These are phyloP conservation scores for Malurus cyaneus DNA, from an alignment of 2,113 vertebrate species.

Conservation along the genomic window DNA sequence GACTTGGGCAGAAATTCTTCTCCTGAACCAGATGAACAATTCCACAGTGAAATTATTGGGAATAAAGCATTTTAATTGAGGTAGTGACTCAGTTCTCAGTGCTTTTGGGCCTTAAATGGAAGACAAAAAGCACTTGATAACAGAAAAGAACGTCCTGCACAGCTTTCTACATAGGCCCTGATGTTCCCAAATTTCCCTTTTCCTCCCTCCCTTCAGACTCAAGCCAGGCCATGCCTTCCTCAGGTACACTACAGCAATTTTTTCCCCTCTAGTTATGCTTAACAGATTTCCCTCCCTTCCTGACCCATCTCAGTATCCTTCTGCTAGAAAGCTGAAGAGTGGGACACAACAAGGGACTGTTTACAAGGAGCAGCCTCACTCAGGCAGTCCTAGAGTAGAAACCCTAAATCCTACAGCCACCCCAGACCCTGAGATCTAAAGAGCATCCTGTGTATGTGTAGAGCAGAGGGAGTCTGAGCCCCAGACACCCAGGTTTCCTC, in stretches of 20 bases:
- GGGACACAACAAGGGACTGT: not conserved
- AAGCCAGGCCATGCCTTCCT: not conserved
- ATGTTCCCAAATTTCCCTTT: not conserved
- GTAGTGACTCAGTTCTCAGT: not conserved
- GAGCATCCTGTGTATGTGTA: not conserved
- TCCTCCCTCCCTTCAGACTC: not conserved
- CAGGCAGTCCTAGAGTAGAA: not conserved
- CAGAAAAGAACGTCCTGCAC: not conserved
- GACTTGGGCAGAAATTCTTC: not conserved
- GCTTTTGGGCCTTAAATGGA: not conserved
- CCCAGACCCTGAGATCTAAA: not conserved
- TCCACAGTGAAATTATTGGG: not conserved
- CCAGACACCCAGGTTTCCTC: not conserved
- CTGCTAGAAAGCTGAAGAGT: not conserved
- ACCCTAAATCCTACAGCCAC: not conserved
- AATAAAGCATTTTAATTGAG: not conserved
- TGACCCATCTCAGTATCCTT: not conserved
- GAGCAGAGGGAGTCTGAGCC: not conserved
- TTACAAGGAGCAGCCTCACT: not conserved
- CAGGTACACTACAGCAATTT: fast-evolving
- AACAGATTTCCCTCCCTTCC: not conserved
- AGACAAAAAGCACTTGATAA: not conserved
- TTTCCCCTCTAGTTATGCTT: not conserved
- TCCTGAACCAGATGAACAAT: not conserved
- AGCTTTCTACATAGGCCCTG: not conserved